Conservation (phyloP, 2,888 invertebrate species). For the Amphiduros pacificus region DNA sequence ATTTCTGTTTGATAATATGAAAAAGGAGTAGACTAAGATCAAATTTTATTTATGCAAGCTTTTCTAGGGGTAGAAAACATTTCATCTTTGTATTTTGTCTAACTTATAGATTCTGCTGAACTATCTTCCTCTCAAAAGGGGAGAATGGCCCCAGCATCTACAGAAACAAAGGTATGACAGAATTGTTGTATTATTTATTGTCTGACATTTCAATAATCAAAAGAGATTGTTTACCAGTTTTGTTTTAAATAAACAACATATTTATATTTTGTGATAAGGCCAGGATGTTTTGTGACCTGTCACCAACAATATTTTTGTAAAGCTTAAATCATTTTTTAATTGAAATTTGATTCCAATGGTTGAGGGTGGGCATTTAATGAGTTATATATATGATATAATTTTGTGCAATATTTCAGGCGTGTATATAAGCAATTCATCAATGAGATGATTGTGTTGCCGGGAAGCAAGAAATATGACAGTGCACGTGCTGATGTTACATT, state of each 20-base stretch:
- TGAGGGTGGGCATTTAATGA: neutral
- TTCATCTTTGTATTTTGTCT: neutral
- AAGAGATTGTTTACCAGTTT: neutral
- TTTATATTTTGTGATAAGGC: too few species aligned
- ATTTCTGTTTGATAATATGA: too few species aligned
- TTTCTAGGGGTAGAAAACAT: neutral
- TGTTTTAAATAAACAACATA: neutral
- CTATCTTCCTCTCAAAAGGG: slow-evolving; percentile 75
- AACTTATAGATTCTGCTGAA: slow-evolving; percentile 70
- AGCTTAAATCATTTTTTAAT: too few species aligned
- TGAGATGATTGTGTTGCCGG: slow-evolving; percentile 86
- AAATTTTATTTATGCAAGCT: too few species aligned
- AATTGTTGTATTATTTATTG: neutral
- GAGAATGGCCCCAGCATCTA: slow-evolving; percentile 72
- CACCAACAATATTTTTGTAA: too few species aligned
- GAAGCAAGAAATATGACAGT: slow-evolving; percentile 63
- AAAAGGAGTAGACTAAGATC: too few species aligned
- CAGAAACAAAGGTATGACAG: slow-evolving; percentile 69
- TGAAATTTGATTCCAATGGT: neutral
- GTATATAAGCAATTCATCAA: slow-evolving; percentile 63
- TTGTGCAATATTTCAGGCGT: slow-evolving; percentile 34
- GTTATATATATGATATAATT: slow-evolving; percentile 16
- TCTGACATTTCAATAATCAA: neutral
- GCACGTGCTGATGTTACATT: slow-evolving; percentile 65
- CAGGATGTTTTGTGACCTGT: too few species aligned